These are phyloP conservation scores for Pheosia tremula DNA, from an alignment of 2,888 invertebrate species.

Conservation along the genomic window DNA sequence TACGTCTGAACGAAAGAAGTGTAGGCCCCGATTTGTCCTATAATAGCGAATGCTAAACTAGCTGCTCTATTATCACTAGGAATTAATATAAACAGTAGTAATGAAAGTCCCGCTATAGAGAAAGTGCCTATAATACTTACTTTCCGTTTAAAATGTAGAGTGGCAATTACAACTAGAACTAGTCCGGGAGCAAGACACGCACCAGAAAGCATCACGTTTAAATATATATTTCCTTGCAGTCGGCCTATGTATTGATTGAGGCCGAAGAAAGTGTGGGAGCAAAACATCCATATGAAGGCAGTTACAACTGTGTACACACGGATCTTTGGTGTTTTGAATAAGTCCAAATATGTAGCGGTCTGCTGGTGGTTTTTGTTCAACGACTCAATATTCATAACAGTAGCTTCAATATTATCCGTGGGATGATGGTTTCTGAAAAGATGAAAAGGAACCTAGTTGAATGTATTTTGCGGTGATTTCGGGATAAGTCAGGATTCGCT, in stretches of 20 bases:
- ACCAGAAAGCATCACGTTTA: slow-evolving; percentile 91
- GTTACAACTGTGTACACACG: slow-evolving; percentile 87
- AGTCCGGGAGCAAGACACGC: slow-evolving; percentile 58
- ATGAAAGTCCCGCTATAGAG: slow-evolving; percentile 55
- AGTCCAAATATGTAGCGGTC: slow-evolving; percentile 73
- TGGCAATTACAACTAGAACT: slow-evolving; percentile 58
- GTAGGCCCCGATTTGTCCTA: slow-evolving; percentile 90
- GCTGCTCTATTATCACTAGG: slow-evolving; percentile 54
- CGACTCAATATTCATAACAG: slow-evolving; percentile 62
- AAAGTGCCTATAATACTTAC: slow-evolving; percentile 61
- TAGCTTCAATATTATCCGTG: slow-evolving; percentile 55
- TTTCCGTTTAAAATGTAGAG: slow-evolving; percentile 63
- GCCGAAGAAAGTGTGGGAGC: slow-evolving; percentile 93
- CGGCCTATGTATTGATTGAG: slow-evolving; percentile 91
- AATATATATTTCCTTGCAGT: slow-evolving; percentile 90
- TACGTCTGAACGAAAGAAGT: slow-evolving; percentile 87
- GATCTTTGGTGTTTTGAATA: slow-evolving; percentile 88
- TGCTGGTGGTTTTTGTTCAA: slow-evolving; percentile 43
- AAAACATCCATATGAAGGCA: slow-evolving; percentile 90
- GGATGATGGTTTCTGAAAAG: slow-evolving; percentile 71
- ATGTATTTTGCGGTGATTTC: too few species aligned
- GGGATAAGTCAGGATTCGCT: too few species aligned
- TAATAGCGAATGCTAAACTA: slow-evolving; percentile 88
- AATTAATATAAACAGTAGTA: slow-evolving; percentile 66
- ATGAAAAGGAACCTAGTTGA: too few species aligned